These are phyloP conservation scores for Lasioglossum oenotherae DNA, from an alignment of 2,888 invertebrate genomes.

Conservation along the genomic window DNA sequence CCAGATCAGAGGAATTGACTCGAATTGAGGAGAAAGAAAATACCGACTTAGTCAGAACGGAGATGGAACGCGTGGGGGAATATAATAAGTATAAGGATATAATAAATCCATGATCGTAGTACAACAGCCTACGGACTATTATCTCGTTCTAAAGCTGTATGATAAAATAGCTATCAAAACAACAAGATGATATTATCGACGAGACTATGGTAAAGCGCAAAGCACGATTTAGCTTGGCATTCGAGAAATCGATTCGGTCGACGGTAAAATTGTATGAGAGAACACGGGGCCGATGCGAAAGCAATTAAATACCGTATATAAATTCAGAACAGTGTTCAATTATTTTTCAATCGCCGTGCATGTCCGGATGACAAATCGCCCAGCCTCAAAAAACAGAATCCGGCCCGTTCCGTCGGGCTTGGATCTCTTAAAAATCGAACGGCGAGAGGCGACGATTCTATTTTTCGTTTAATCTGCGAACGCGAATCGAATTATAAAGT, in stretches of 20 bases:
- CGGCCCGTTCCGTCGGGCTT: neutral
- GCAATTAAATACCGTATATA: neutral
- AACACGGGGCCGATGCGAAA: neutral
- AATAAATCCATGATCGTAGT: too few relatives aligned
- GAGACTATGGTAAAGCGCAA: neutral
- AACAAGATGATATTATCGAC: neutral
- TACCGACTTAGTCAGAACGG: too few relatives aligned
- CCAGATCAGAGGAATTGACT: too few relatives aligned
- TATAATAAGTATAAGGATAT: too few relatives aligned
- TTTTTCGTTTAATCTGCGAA: neutral
- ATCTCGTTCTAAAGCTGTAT: neutral
- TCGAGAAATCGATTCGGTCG: neutral
- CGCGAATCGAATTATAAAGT: neutral
- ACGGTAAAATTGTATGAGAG: neutral
- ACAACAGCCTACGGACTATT: too few relatives aligned
- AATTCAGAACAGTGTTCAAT: neutral
- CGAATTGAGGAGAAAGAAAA: too few relatives aligned
- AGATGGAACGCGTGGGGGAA: too few relatives aligned
- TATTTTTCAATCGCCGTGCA: neutral
- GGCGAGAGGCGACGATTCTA: neutral
- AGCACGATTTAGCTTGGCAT: neutral
- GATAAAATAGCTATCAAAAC: neutral
- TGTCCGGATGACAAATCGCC: constrained; percentile 1
- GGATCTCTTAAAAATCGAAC: neutral
- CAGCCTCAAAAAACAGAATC: constrained; percentile 4